Percentiles rank a stretch among this genome's conserved stretches.
Conservation (phyloP, 2,113 vertebrate species). For the Taxidea taxus region DNA sequence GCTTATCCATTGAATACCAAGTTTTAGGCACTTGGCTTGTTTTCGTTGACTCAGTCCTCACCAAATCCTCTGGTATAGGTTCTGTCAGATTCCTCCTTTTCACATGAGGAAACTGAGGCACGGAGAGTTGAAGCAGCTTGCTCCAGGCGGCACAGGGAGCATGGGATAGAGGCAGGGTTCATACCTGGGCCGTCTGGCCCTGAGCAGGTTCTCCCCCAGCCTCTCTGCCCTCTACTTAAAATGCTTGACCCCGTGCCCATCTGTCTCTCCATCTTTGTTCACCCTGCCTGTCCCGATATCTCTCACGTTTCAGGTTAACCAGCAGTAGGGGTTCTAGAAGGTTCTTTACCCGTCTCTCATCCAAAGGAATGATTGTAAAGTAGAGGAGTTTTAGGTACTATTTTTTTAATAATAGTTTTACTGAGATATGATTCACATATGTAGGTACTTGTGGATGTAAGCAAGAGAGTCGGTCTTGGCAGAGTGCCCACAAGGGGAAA, state of each 20-base stretch:
- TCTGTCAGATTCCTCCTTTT: background rate
- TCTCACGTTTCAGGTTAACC: background rate
- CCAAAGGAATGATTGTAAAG: background rate
- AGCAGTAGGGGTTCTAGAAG: background rate
- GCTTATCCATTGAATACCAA: background rate
- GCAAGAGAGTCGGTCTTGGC: background rate
- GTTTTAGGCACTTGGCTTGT: background rate
- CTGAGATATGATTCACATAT: background rate
- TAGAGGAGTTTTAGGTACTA: background rate
- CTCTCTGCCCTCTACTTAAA: background rate
- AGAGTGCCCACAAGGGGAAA: background rate
- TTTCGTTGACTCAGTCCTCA: background rate
- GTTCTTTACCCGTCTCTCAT: background rate
- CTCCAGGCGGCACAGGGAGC: rapidly evolving
- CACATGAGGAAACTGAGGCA: background rate
- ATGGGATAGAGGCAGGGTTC: background rate
- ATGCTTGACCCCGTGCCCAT: background rate
- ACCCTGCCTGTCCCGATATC: background rate
- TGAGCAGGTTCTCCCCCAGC: background rate
- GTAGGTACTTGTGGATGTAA: background rate
- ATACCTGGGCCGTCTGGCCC: background rate
- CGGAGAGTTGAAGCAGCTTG: background rate
- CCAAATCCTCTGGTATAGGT: rapidly evolving
- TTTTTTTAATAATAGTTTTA: background rate
- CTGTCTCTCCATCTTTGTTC: background rate